Evolutionary conservation across 1,140 invertebrate genomes (phyloP).

Genomic region (Aleiodes sp.): DNA sequence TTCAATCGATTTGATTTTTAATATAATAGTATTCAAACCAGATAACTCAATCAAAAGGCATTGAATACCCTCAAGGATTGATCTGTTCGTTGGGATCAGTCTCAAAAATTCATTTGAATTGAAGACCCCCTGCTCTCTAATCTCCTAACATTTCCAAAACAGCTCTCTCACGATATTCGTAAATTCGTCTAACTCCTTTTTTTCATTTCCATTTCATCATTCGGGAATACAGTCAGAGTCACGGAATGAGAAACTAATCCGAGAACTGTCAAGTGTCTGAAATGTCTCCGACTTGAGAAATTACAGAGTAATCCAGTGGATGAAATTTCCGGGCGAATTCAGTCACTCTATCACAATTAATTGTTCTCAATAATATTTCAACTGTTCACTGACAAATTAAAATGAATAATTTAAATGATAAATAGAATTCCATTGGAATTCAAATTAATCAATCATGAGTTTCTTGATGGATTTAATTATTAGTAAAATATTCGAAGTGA

Average conservation of each 20-base stretch:
- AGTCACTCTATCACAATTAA: constrained; percentile 8
- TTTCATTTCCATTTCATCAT: no score
- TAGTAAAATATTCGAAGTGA: no score
- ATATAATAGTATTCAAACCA: no score
- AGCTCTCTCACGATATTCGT: background rate
- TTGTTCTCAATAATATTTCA: background rate
- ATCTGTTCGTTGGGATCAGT: background rate
- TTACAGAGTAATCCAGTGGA: background rate
- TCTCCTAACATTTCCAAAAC: constrained; percentile 2
- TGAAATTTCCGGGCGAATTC: constrained; percentile 1
- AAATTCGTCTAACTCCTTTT: no score
- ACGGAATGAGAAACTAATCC: background rate
- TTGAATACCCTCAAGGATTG: background rate
- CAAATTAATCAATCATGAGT: no score
- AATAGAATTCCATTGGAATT: background rate
- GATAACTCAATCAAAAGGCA: background rate
- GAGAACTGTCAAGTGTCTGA: background rate
- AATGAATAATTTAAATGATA: background rate
- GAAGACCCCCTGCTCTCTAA: background rate
- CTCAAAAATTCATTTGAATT: background rate
- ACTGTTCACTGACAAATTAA: background rate
- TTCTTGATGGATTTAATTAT: no score
- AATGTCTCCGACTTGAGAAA: background rate
- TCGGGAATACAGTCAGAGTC: no score
- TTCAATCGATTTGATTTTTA: no score